Evolutionary conservation across 2,113 vertebrate genomes (phyloP).

Genomic region (Callorhinus ursinus): DNA sequence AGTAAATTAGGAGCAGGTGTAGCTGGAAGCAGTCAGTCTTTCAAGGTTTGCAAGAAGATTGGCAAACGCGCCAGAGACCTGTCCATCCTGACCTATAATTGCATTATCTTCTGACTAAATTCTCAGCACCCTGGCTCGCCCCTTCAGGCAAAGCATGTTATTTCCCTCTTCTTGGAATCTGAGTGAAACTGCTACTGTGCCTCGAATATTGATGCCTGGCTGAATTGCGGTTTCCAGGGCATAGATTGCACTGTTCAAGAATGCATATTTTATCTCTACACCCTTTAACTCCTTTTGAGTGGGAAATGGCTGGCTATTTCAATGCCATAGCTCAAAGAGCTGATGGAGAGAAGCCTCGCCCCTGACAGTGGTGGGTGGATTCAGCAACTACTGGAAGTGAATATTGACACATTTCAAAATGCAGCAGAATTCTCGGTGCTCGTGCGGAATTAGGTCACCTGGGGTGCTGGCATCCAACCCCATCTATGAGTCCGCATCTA

Average conservation of each 20-base stretch:
- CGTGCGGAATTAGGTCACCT: not conserved
- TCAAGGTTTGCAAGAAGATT: constrained; percentile 48
- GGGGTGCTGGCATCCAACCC: not conserved
- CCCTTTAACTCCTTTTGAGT: not conserved
- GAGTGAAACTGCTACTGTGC: not conserved
- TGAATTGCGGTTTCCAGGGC: not conserved
- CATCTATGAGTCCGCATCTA: not conserved
- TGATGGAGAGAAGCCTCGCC: not conserved
- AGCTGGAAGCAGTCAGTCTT: not conserved
- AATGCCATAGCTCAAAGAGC: not conserved
- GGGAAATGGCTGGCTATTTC: not conserved
- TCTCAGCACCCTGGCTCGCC: not conserved
- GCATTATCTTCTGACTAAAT: constrained; percentile 28
- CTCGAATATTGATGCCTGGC: not conserved
- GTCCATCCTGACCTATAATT: constrained; percentile 34
- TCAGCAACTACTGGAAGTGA: not conserved
- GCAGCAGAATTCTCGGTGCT: not conserved
- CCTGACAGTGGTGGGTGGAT: not conserved
- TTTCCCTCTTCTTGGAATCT: not conserved
- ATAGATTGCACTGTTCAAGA: not conserved
- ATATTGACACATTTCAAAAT: not conserved
- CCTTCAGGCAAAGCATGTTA: constrained; percentile 32
- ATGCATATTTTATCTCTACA: constrained; percentile 20
- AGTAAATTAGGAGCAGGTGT: constrained; percentile 57
- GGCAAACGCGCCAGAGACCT: constrained; percentile 39